These are phyloP conservation scores for Reinhardtius hippoglossoides DNA, from an alignment of 2,113 vertebrate species.

Conservation along the genomic window DNA sequence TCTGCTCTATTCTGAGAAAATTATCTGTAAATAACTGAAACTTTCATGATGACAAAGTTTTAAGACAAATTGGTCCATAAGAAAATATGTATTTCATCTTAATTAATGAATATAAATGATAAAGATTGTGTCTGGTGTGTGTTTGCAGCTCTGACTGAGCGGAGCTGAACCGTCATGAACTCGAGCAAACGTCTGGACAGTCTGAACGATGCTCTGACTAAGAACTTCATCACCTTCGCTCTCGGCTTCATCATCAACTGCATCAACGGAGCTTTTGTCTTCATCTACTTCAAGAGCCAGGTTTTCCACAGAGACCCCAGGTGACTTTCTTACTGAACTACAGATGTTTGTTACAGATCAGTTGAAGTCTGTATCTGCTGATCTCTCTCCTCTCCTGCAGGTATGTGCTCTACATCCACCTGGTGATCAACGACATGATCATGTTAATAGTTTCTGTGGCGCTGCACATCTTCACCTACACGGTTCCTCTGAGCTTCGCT, in stretches of 20 bases:
- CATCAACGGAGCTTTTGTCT: slow-evolving; percentile 67
- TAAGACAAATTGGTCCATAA: neutral
- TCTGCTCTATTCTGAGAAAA: no score
- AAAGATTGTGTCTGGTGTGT: neutral
- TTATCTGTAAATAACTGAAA: no score
- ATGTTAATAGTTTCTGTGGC: slow-evolving; percentile 53
- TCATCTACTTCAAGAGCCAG: slow-evolving; percentile 55
- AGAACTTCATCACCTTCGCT: slow-evolving; percentile 57
- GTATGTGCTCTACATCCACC: slow-evolving; percentile 75
- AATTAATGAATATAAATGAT: neutral
- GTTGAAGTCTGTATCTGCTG: no score
- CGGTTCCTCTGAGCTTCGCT: neutral
- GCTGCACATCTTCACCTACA: slow-evolving; percentile 55
- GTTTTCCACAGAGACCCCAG: slow-evolving; percentile 62
- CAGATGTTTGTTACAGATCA: no score
- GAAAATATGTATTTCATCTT: neutral
- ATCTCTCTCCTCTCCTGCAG: slow-evolving; percentile 23
- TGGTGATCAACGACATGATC: slow-evolving; percentile 76
- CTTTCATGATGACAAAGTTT: no score
- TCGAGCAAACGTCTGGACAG: slow-evolving; percentile 15
- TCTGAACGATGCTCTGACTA: neutral
- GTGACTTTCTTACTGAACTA: slow-evolving; percentile 2
- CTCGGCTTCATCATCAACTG: slow-evolving; percentile 54
- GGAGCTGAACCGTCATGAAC: slow-evolving; percentile 40
- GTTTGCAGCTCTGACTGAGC: neutral